Evolutionary conservation across 2,888 invertebrate genomes (phyloP), one percentile per base, ranked within the genome.

Genomic region (Watsonalla binaria): DNA sequence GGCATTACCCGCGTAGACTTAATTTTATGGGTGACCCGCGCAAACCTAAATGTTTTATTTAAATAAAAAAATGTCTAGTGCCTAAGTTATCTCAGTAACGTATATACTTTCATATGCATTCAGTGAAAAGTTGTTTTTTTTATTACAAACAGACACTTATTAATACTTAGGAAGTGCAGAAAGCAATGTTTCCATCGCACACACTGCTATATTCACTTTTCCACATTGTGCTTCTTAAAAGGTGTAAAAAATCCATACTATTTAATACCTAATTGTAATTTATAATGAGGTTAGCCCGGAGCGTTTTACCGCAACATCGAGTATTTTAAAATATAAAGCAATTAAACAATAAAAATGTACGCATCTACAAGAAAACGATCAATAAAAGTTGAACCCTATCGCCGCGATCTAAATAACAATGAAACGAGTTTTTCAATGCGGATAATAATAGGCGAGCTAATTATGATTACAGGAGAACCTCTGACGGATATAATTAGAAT

Each of bases 401-500:
- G 59, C 65, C 59, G 66, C 66, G 63, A 74, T 74, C 70, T 72
- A 70, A 73, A 74, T 72, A 80, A 81, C 78, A 81, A 80, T 76
- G 74, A 68, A 76, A 76, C 70, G 67, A 62, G 67, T 74, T 75
- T 72, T 76, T 74, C 63, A 70, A 75, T 70, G 67, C 65, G 60
- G 67, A 73, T 81, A 84, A 79, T 80, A 76, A 80, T 77, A 81
- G 78, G 71, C 69, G 69, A 74, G 72, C 70, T 82, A 80, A 82
- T 80, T 78, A 78, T 78, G 72, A 77, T 78, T 74, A 75, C 60
- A 68, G 72, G 62, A 62, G 62, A 69, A 63, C 74, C 70, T 74
- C 80, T 74, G 79, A 75, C 73, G 76, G 72, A 72, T 74, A 56
- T 80, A 80, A 83, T 84, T 81, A 82, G 78, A 82, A 78, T 76